Evolutionary conservation across 30 jellyfish, hydroid and myxozoan genomes (phyloP), one percentile per base, ranked within the genome.

Genomic region (Pelagia noctiluca): DNA sequence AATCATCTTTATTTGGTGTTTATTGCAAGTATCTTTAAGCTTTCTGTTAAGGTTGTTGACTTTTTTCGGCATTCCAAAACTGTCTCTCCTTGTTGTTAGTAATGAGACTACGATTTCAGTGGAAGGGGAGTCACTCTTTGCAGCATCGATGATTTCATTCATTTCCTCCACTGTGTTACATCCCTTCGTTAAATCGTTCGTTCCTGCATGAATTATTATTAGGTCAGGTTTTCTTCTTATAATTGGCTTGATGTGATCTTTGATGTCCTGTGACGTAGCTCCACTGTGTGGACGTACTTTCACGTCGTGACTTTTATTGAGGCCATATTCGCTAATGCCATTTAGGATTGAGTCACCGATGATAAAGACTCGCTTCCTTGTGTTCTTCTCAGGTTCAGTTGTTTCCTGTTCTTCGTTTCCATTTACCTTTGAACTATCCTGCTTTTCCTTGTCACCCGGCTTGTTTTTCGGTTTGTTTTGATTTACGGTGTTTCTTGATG

Each of bases 391-490:
- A 26, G 26, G 78, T 33, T 65, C 53, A 32, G 49, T 10, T 23
- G 26, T 26, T 65, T 12, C 78, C 26, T 26, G 26, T 16, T 65
- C 78, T 22, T 65, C 31, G 26, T 65, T 65, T 23, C 26, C 78
- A 65, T 33, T 65, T 32, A 22, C 50, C 78, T n/a, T 65, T 65
- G 78, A 16, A 16, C 50, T 75, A 49, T 75, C 86, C 75, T 23
- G 61, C 75, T 75, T 49, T 52, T 75, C 31, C 86, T 75, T 75
- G 75, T 75, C 86, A 75, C 86, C 42, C 83, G 83, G 36, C 47
- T 3, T 37, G 42, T 71, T 71, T 71, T 71, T 53, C 83, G 23
- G 83, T 35, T 71, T 42, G 57, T 42, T 42, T 42, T 42, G 57
- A 8, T 42, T 42, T 42, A 42, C 83, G 66, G 83, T 5, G 46